A percentile compares a stretch with the other conserved stretches of the same genome.
Conservation (phyloP, 2,888 invertebrate genomes). For the Stegophylla sp. region DNA sequence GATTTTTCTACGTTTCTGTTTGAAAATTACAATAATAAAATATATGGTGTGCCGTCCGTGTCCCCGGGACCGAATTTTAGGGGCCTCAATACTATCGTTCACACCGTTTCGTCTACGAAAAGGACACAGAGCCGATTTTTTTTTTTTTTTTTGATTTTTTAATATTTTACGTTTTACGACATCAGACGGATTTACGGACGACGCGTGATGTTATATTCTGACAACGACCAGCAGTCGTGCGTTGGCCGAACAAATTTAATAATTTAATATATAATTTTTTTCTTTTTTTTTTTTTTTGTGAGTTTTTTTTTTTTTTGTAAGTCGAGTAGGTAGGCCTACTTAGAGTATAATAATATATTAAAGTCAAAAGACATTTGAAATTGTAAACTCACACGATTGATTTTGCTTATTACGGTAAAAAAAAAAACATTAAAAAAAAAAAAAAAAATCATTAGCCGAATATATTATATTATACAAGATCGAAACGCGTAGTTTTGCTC, state of each 20-base stretch:
- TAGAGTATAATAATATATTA: background rate
- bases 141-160: no score
- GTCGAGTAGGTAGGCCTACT: background rate
- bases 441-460: slow-evolving; percentile 32
- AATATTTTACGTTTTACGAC: no score
- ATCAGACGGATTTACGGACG: no score
- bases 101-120: no score
- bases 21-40: no score
- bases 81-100: no score
- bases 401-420: background rate
- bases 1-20: no score
- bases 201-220: no score
- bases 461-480: slow-evolving; percentile 17
- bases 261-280: background rate
- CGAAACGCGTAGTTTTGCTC: slow-evolving; percentile 58
- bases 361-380: slow-evolving; percentile 27
- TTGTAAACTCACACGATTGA: slow-evolving; percentile 37
- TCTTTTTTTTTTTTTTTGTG: no score
- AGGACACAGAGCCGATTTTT: no score
- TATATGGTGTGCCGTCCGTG: background rate
- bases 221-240: no score
- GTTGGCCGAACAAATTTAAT: background rate
- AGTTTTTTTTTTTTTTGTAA: background rate
- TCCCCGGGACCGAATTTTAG: no score
- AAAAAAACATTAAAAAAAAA: background rate